Evolutionary conservation across 2,797 vertebrate species (phyloP).

Genomic region (Acrossocheilus wenchowensis): DNA sequence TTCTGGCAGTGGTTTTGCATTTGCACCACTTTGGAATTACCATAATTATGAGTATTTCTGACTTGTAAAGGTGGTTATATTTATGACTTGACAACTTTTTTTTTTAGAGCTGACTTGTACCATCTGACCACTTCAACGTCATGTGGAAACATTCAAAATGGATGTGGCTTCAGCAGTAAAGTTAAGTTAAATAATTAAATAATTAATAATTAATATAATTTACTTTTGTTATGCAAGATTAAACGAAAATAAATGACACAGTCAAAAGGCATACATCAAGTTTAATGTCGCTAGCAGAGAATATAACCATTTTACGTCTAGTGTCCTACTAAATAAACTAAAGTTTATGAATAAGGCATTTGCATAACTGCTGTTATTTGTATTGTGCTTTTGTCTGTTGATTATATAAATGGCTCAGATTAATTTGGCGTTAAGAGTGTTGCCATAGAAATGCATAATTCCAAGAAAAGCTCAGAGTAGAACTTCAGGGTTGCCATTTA

Average conservation of each 20-base stretch:
- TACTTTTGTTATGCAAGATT: background rate
- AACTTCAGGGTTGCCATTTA: background rate
- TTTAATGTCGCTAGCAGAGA: background rate
- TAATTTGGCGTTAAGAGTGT: background rate
- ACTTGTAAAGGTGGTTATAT: too few relatives aligned
- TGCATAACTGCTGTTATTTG: background rate
- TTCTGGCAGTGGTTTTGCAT: too few relatives aligned
- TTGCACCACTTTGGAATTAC: too few relatives aligned
- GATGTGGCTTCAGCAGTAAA: background rate
- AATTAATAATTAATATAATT: background rate
- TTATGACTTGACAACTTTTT: too few relatives aligned
- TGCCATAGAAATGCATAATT: background rate
- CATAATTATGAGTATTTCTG: too few relatives aligned
- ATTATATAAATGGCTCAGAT: background rate
- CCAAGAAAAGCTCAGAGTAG: background rate
- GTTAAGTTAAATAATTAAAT: background rate
- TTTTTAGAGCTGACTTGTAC: too few relatives aligned
- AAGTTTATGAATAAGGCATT: background rate
- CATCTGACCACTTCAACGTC: background rate
- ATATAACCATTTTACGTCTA: background rate
- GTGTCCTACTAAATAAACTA: background rate
- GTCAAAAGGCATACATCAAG: background rate
- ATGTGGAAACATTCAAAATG: background rate
- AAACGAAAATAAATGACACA: background rate
- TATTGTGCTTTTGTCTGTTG: background rate